phyloP scores from a whole-genome alignment of 2,797 vertebrate species.

The Pseudochaenichthys georgianus region DNA sequence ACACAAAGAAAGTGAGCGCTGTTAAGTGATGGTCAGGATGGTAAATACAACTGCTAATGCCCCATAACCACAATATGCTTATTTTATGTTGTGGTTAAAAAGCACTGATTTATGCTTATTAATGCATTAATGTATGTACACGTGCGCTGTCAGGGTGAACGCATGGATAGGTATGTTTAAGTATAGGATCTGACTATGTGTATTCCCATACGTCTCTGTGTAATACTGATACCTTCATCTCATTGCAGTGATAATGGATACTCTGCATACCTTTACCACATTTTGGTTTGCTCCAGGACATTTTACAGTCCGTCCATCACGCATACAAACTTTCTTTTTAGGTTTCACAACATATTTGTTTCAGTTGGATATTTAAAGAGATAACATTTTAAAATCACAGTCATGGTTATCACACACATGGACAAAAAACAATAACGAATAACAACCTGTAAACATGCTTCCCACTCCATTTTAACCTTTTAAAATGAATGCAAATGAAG shows the following conservation, averaged over 20 bases:
- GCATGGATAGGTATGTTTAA: not conserved
- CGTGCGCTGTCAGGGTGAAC: not conserved
- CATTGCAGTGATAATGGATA: not conserved
- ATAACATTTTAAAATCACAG: too few species aligned
- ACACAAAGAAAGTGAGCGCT: constrained; percentile 39
- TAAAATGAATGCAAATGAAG: too few species aligned
- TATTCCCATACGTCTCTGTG: constrained; percentile 4
- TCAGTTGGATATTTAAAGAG: not conserved
- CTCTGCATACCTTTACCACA: not conserved
- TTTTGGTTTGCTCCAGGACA: not conserved
- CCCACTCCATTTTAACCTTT: too few species aligned
- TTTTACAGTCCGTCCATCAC: not conserved
- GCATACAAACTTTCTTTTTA: not conserved
- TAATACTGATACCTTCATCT: not conserved
- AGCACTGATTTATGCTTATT: constrained; percentile 61
- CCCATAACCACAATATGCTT: constrained; percentile 63
- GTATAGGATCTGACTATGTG: not conserved
- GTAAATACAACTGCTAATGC: constrained; percentile 79
- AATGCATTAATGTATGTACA: constrained; percentile 39
- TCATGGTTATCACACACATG: too few species aligned
- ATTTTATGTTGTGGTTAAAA: constrained; percentile 71
- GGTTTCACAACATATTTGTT: not conserved
- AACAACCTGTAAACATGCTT: too few species aligned
- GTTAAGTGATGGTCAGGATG: constrained; percentile 77
- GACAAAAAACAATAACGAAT: too few species aligned